phyloP scores from a whole-genome alignment of 2,888 invertebrate species.

The Lydus trimaculatus region DNA sequence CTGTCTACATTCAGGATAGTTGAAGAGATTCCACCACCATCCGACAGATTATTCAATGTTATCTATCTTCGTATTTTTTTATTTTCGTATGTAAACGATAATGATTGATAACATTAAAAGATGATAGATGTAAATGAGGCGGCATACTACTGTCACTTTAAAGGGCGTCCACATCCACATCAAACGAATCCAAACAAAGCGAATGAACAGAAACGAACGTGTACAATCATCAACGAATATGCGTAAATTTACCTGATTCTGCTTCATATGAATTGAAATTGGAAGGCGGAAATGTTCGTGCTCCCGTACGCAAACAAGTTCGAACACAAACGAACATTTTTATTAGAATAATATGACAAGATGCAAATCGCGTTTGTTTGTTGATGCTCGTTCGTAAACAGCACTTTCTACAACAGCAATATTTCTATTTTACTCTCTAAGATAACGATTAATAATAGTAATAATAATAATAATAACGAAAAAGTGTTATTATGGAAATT shows the following conservation, averaged over 20 bases:
- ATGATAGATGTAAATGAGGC: slow-evolving; percentile 25
- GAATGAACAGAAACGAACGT: too few species aligned
- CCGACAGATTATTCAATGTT: neutral
- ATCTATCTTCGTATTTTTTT: slow-evolving; percentile 18
- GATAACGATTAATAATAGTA: neutral
- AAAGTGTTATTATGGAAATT: slow-evolving; percentile 25
- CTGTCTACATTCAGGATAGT: slow-evolving; percentile 41
- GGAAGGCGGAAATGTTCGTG: too few species aligned
- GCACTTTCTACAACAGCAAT: slow-evolving; percentile 9
- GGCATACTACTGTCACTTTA: slow-evolving; percentile 23
- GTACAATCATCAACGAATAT: too few species aligned
- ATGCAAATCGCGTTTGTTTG: too few species aligned
- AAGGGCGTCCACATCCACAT: too few species aligned
- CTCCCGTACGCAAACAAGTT: too few species aligned
- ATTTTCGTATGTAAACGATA: slow-evolving; percentile 16
- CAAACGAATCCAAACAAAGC: too few species aligned
- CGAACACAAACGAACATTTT: too few species aligned
- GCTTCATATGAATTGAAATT: too few species aligned
- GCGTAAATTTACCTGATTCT: too few species aligned
- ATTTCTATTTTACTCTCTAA: slow-evolving; percentile 13
- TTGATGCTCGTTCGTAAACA: too few species aligned
- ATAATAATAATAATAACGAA: neutral
- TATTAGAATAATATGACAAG: too few species aligned
- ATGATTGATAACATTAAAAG: slow-evolving; percentile 30
- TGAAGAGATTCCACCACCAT: slow-evolving; percentile 2